phyloP scores from a whole-genome alignment of 2,888 invertebrate genomes.

The Cryptops parisi region DNA sequence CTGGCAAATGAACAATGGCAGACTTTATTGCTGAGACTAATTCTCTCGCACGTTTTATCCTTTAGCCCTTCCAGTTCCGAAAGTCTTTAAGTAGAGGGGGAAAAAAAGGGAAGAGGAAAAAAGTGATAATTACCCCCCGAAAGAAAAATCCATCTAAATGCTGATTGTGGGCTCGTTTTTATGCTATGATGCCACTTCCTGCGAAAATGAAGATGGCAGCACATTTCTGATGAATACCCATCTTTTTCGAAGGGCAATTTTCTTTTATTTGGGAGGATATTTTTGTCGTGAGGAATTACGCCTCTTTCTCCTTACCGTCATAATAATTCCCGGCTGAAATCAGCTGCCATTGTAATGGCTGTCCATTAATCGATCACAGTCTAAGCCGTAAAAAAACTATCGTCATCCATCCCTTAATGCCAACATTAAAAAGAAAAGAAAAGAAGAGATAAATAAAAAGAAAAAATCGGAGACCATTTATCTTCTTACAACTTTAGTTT shows the following conservation, averaged over 20 bases:
- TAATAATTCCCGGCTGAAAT: background rate
- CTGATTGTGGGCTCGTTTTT: background rate
- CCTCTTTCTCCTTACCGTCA: background rate
- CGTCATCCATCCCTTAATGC: background rate
- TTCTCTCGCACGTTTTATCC: no score
- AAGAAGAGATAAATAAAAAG: background rate
- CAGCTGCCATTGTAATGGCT: background rate
- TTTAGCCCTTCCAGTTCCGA: no score
- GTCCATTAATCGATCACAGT: background rate
- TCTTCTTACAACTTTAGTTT: no score
- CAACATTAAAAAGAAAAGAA: background rate
- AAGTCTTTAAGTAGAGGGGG: background rate
- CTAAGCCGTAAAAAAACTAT: background rate
- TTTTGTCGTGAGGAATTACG: background rate
- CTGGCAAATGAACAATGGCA: no score
- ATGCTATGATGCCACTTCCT: background rate
- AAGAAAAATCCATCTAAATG: background rate
- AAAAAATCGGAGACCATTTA: no score
- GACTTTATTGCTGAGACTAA: no score
- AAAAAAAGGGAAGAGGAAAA: background rate
- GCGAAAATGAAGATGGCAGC: background rate
- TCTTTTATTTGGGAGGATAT: background rate
- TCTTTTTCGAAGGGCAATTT: background rate
- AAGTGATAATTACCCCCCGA: background rate
- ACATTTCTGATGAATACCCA: background rate